These are phyloP conservation scores for Isurus oxyrinchus DNA, from an alignment of 2,113 vertebrate species.

Conservation along the genomic window DNA sequence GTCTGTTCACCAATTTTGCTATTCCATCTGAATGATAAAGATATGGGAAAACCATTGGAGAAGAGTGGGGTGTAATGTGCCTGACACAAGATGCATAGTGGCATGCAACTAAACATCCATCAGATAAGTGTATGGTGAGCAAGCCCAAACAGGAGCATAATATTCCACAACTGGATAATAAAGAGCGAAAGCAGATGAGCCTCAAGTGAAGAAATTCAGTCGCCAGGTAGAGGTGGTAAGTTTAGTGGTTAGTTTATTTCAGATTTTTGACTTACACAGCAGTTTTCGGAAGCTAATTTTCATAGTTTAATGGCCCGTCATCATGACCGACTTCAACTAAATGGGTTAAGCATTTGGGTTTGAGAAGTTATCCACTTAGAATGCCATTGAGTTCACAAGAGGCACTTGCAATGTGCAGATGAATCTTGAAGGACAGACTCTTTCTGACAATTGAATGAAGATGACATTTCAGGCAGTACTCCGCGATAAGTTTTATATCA, in stretches of 20 bases:
- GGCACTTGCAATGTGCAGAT: not conserved
- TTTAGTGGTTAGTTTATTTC: not conserved
- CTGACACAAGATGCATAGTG: not conserved
- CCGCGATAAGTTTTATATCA: not conserved
- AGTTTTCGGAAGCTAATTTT: not conserved
- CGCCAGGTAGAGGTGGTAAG: not conserved
- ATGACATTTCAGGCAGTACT: not conserved
- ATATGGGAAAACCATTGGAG: not conserved
- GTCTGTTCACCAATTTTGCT: not conserved
- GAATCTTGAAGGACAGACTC: not conserved
- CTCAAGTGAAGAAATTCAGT: not conserved
- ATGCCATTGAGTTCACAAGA: not conserved
- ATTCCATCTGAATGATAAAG: not conserved
- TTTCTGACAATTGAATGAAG: not conserved
- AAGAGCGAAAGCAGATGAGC: not conserved
- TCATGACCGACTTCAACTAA: not conserved
- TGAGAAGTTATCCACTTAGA: not conserved
- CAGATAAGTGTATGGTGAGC: not conserved
- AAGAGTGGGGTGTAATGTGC: not conserved
- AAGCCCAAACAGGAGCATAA: not conserved
- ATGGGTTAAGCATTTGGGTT: not conserved
- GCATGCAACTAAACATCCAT: not conserved
- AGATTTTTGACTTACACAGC: not conserved
- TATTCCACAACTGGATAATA: conserved; percentile 1
- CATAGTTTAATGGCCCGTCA: not conserved